Evolutionary conservation across 2,888 invertebrate genomes (phyloP), one percentile per base, ranked within the genome.

Genomic region (Tortrix viridana): DNA sequence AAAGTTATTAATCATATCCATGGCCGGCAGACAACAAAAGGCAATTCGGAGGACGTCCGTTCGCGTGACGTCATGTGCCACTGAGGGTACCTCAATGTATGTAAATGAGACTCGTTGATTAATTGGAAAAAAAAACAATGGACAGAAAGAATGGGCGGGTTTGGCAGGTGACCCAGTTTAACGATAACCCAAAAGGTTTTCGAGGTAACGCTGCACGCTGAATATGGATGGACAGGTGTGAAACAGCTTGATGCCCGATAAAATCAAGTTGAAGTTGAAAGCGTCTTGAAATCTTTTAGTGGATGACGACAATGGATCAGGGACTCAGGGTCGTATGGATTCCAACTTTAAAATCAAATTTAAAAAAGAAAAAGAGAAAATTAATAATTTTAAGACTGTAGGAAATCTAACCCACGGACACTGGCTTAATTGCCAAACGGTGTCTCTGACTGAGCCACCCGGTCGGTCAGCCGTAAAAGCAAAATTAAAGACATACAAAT

Each of bases 1-100:
- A 43, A 62, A 56, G 75, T 70, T 70, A 67, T 72, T 67, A 71
- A 72, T 74, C 72, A 73, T 67, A 46, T 68, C 58, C 65, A 67
- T 57, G 52, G 66, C 49, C 58, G 71, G 67, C 80, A 82, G 81
- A 82, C 82, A 81, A 83, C 84, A 87, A 87, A 86, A 75, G 77
- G 74, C 70, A 69, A 75, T 74, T 72, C 69, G 76, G 73, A 74
- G 73, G 74, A 73, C 73, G 75, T 70, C 72, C 70, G 71, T 50
- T 62, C 58, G 50, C 53, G 53, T 82, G 81, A 84, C 82, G 81
- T 85, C 80, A 84, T 68, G 73, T 14, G 80, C 80, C 73, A 74
- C 80, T 77, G 73, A 69, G 71, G 73, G 70, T 67, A 66, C 60
- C 63, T 46, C 44, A 56, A 23, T 44, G 56, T 62, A 62, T 62